A percentile compares a stretch with the other conserved stretches of the same genome.
Conservation (phyloP, 2,888 invertebrate genomes). For the Platycheirus albimanus region DNA sequence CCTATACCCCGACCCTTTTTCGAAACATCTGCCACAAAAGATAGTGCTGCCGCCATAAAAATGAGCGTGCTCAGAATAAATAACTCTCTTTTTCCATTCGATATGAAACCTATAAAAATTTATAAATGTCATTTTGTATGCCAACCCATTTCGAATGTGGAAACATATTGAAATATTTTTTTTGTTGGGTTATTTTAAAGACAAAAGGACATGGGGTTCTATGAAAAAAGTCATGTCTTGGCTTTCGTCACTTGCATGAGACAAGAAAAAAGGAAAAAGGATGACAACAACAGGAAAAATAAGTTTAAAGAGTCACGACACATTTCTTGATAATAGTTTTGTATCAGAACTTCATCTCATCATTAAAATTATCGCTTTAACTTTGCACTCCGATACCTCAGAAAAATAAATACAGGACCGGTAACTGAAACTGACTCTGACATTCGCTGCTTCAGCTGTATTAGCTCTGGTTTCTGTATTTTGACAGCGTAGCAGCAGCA, state of each 20-base stretch:
- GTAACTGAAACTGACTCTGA: conserved; percentile 42
- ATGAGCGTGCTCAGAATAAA: conserved; percentile 54
- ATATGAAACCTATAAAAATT: conserved; percentile 55
- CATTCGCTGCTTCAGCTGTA: conserved; percentile 13
- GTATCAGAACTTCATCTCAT: conserved; percentile 63
- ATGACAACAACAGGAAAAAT: conserved; percentile 30
- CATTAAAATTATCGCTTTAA: conserved; percentile 7
- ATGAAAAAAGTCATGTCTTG: no score
- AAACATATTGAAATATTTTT: conserved; percentile 47
- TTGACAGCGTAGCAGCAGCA: neutral
- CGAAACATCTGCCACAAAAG: neutral
- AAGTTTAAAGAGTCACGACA: conserved; percentile 70
- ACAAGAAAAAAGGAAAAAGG: conserved; percentile 1
- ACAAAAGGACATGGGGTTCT: conserved; percentile 49
- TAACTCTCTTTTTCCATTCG: conserved; percentile 44
- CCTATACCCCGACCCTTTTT: neutral
- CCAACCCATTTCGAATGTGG: conserved; percentile 45
- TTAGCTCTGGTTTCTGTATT: conserved; percentile 5
- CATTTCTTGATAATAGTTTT: conserved; percentile 67
- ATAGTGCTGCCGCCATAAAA: conserved; percentile 22
- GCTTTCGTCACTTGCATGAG: no score
- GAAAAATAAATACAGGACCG: conserved; percentile 7
- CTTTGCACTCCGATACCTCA: conserved; percentile 29
- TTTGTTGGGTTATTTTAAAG: conserved; percentile 18
- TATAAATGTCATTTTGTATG: conserved; percentile 58